Evolutionary conservation across 2,888 invertebrate species (phyloP), one percentile per base, ranked within the genome.

Genomic region (Dugesia japonica): DNA sequence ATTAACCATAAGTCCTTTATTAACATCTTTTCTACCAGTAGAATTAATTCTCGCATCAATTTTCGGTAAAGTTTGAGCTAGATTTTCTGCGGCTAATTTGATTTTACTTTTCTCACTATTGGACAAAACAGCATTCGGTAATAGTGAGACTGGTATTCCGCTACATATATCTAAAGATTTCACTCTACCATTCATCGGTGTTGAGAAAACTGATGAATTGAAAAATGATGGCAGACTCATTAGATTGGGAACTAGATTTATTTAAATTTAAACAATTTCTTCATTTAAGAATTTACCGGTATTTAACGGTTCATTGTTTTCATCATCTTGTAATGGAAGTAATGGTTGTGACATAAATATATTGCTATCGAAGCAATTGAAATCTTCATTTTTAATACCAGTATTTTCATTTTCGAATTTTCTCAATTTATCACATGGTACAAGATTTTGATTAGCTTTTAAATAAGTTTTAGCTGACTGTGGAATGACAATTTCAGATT

Each of bases 61-160:
- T 31, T 71, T 31, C 23, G 76, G 76, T n/a, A 76, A 28, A 28
- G 72, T 71, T 28, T 72, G 56, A 31, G 71, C 71, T 28, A 76
- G 28, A 17, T 76, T 71, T 28, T 71, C 71, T n/a, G 76, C 76
- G 1, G 76, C 76, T 26, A 72, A 26, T 71, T 71, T 71, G n/a
- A 76, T 76, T 71, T 71, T 56, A 31, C 71, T 28, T 26, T 31
- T 71, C 31, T 76, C 71, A 20, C 72, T 23, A 28, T 27, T 71
- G 13, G 71, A 28, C 9, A 76, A 71, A n/a, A 76, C 76, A 17
- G 74, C 77, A 75, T 76, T 75, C 26, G 77, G 74, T n/a, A 76
- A 31, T 23, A 38, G 27, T 15, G 77, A 75, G 28, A 76, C 74
- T 17, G 77, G 73, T 4, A 75, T 74, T 20, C 77, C 77, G 13